Base-by-base conservation (phyloP, 2,888 invertebrate genomes). In the Eupithecia exiguata region DNA sequence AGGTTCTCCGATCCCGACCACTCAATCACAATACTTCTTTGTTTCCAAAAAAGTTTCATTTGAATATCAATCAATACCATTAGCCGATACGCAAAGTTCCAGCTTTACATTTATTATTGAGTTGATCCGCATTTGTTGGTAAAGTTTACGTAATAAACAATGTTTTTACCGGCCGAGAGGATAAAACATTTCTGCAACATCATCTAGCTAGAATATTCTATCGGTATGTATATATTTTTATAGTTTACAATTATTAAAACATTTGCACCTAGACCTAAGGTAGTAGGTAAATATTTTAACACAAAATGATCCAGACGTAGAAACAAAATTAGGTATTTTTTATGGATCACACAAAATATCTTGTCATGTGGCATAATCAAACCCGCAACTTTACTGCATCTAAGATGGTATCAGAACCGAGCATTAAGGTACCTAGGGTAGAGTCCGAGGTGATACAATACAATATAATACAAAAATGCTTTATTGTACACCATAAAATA, bases 1-100 rank as follows among this genome's bases (percentile, higher is more conserved):
- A 21, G 53, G 53, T 53, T 21, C 53, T 61, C 25, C 61, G 12
- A 30, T 61, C 58, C 61, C 61, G 16, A 61, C 30, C 40, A 49
- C 35, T 68, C 40, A 68, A 46, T 68, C 79, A 79, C 78, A 81
- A 84, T 83, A 79, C 81, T 81, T 81, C 80, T 81, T 86, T 87
- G 84, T 85, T 86, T 82, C 53, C 71, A n/a, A 82, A 85, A 85
- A 84, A 80, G 79, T 84, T 79, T 74, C 71, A 77, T 84, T 81
- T 71, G 74, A 77, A 84, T 84, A 82, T 84, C 82, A 74, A 84
- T 83, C 86, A 86, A 88, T 89, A 86, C 84, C 86, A 89, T 89
- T 86, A 87, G 83, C 84, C 82, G 83, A 84, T 84, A 85, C 82
- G 83, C 78, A 85, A 88, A 89, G 81, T 88, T 87, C 79, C 82